Conservation (phyloP, 2,888 invertebrate genomes). For the Lasioglossum leucozonium region DNA sequence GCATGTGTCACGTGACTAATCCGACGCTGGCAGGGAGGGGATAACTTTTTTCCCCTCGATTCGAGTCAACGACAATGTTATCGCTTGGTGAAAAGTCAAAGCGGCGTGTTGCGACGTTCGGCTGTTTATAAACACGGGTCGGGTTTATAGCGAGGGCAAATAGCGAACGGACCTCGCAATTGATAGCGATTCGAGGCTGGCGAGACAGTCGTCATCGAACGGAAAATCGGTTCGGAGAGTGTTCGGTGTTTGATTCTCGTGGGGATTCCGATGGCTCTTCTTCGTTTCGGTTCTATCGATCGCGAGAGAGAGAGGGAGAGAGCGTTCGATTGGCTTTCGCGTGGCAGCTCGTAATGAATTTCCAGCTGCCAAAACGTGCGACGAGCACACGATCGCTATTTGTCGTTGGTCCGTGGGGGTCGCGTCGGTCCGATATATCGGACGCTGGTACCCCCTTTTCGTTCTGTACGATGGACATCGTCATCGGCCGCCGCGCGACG, state of each 20-base stretch:
- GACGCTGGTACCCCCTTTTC: neutral
- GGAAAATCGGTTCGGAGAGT: neutral
- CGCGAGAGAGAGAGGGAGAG: neutral
- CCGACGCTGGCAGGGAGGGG: too few species aligned
- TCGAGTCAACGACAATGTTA: too few species aligned
- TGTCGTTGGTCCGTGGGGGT: conserved; percentile 37
- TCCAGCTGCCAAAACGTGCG: conserved; percentile 53
- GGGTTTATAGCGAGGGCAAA: neutral
- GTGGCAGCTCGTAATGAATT: conserved; percentile 61
- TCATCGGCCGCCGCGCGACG: neutral
- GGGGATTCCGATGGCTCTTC: neutral
- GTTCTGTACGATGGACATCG: neutral
- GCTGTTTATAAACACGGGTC: too few species aligned
- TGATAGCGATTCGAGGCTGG: neutral
- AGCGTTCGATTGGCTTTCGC: neutral
- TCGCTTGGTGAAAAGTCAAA: too few species aligned
- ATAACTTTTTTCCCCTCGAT: too few species aligned
- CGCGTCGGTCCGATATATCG: neutral
- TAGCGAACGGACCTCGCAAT: neutral
- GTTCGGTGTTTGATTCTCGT: neutral
- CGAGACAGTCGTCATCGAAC: conserved; percentile 10
- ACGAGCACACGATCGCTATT: conserved; percentile 57
- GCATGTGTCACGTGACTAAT: too few species aligned
- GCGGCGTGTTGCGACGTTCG: too few species aligned
- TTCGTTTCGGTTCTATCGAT: neutral